Evolutionary conservation across 2,113 vertebrate genomes (phyloP).

Genomic region (Morone chrysops): DNA sequence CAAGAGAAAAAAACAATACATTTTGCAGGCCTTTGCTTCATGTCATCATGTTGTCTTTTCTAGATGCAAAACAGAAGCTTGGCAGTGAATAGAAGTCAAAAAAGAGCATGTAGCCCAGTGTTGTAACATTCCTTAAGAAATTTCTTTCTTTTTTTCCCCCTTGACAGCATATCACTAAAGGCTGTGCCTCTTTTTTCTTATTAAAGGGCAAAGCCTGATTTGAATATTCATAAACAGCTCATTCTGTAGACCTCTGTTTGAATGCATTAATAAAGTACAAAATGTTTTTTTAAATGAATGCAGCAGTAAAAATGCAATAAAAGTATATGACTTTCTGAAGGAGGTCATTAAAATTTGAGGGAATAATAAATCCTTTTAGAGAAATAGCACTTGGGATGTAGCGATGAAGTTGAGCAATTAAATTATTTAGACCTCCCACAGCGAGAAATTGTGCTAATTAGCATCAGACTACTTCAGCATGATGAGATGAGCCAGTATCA

Average conservation of each 20-base stretch:
- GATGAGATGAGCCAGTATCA: conserved; percentile 67
- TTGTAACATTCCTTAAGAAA: conserved; percentile 28
- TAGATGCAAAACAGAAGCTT: conserved; percentile 32
- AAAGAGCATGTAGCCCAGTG: conserved; percentile 6
- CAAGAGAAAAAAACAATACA: neutral
- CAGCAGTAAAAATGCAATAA: conserved; percentile 72
- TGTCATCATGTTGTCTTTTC: conserved; percentile 30
- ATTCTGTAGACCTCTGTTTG: conserved; percentile 45
- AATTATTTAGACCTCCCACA: conserved; percentile 76
- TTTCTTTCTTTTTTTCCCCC: neutral
- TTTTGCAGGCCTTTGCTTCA: neutral
- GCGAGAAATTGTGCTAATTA: conserved; percentile 74
- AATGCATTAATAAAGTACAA: conserved; percentile 66
- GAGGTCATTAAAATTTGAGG: conserved; percentile 74
- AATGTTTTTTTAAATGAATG: conserved; percentile 49
- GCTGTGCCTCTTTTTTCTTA: conserved; percentile 22
- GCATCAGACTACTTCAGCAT: conserved; percentile 66
- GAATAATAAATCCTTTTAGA: conserved; percentile 73
- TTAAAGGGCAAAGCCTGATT: conserved; percentile 64
- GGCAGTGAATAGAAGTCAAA: conserved; percentile 26
- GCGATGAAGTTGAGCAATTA: conserved; percentile 64
- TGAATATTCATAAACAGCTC: conserved; percentile 73
- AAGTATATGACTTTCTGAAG: conserved; percentile 59
- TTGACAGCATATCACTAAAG: conserved; percentile 47
- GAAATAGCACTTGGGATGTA: conserved; percentile 35